phyloP scores from a whole-genome alignment of 2,797 vertebrate genomes.

The Melanotaenia maccullochi region DNA sequence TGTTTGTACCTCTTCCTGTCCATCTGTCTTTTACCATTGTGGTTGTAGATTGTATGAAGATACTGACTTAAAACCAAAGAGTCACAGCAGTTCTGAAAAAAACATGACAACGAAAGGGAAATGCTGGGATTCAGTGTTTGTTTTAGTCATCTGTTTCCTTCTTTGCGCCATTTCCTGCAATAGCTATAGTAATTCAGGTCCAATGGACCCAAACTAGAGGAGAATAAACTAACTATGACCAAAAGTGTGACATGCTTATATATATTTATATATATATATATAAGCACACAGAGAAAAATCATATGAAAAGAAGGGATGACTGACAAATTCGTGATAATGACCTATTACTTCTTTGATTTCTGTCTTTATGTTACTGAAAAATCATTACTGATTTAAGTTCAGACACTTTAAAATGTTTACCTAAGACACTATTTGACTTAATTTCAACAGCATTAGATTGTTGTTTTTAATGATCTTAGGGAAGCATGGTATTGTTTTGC shows the following conservation, averaged over 20 bases:
- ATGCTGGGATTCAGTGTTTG: slow-evolving; percentile 14
- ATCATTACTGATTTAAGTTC: neutral
- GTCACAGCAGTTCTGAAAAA: neutral
- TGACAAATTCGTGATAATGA: neutral
- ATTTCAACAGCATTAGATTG: slow-evolving; percentile 6
- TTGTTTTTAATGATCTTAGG: slow-evolving; percentile 8
- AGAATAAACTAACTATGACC: neutral
- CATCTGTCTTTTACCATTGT: neutral
- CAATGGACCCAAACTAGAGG: neutral
- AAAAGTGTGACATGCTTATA: too few relatives aligned
- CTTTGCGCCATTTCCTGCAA: neutral
- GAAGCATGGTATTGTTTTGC: slow-evolving; percentile 49
- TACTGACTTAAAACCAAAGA: neutral
- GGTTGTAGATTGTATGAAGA: neutral
- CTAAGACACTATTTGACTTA: neutral
- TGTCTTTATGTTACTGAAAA: neutral
- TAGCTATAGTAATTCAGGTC: neutral
- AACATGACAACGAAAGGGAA: slow-evolving; percentile 4
- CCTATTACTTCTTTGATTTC: neutral
- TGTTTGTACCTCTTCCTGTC: neutral
- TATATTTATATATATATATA: too few relatives aligned
- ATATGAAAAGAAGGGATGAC: neutral
- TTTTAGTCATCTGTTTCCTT: slow-evolving; percentile 14
- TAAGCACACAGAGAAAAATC: too few relatives aligned
- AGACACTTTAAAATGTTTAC: neutral